Conservation (phyloP, 1,140 invertebrate species). For the Belonocnema kinseyi region DNA sequence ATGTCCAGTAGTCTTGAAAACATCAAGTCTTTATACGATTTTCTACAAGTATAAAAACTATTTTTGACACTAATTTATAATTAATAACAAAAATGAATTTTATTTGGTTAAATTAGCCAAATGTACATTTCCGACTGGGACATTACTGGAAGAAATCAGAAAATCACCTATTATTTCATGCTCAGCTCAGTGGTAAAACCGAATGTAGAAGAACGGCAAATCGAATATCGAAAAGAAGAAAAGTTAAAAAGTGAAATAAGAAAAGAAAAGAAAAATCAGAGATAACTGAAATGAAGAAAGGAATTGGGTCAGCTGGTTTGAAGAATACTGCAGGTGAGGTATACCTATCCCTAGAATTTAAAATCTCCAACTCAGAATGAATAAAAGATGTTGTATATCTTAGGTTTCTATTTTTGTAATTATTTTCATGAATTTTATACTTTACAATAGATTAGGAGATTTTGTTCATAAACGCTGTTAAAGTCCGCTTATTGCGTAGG, state of each 20-base stretch:
- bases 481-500: not conserved
- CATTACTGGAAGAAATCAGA: constrained; percentile 37
- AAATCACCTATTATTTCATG: constrained; percentile 52
- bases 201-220: constrained; percentile 28
- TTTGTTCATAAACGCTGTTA: not conserved
- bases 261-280: not conserved
- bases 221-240: not conserved
- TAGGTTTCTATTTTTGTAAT: not conserved
- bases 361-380: not conserved
- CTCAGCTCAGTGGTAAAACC: not conserved
- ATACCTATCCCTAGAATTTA: not conserved
- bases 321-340: constrained; percentile 63
- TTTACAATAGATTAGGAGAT: not conserved
- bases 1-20: too few species aligned
- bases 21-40: too few species aligned
- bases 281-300: constrained; percentile 23
- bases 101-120: too few species aligned
- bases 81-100: too few species aligned
- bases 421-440: not conserved
- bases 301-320: constrained; percentile 67
- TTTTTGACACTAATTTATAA: too few species aligned
- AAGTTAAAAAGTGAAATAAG: not conserved
- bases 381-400: not conserved
- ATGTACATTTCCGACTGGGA: not conserved
- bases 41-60: too few species aligned